These are phyloP conservation scores for Theodoxus fluviatilis DNA, from an alignment of 2,888 invertebrate genomes.

Conservation along the genomic window DNA sequence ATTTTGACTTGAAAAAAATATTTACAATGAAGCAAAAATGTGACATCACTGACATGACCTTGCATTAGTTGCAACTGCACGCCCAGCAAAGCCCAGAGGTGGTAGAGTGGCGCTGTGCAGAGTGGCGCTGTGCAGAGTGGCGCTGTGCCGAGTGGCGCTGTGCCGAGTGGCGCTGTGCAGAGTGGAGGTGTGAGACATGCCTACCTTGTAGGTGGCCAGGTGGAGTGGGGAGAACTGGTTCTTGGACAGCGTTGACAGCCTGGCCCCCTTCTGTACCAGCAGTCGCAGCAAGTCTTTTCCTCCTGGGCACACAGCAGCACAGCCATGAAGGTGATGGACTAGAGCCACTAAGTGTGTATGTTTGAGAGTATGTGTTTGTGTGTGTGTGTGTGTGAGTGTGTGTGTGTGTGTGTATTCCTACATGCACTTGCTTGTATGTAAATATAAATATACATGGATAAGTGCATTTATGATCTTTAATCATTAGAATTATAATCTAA, in stretches of 20 bases:
- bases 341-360: too few species aligned
- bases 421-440: too few species aligned
- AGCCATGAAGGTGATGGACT: too few species aligned
- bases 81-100: too few species aligned
- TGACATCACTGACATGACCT: not conserved
- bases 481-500: too few species aligned
- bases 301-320: constrained; percentile 28
- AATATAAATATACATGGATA: too few species aligned
- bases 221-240: constrained; percentile 66
- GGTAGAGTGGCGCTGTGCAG: too few species aligned
- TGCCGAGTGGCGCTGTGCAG: not conserved
- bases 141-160: not conserved
- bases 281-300: constrained; percentile 43
- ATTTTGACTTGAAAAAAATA: not conserved
- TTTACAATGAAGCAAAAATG: not conserved
- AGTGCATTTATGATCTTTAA: too few species aligned
- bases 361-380: too few species aligned
- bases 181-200: not conserved
- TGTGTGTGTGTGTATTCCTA: too few species aligned
- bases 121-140: too few species aligned
- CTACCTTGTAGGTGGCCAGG: constrained; percentile 64
- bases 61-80: not conserved
- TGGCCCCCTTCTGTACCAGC: constrained; percentile 47
- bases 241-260: constrained; percentile 44
- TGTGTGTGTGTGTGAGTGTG: too few species aligned